phyloP scores from a whole-genome alignment of 2,797 vertebrate species.

The Onychomys torridus region DNA sequence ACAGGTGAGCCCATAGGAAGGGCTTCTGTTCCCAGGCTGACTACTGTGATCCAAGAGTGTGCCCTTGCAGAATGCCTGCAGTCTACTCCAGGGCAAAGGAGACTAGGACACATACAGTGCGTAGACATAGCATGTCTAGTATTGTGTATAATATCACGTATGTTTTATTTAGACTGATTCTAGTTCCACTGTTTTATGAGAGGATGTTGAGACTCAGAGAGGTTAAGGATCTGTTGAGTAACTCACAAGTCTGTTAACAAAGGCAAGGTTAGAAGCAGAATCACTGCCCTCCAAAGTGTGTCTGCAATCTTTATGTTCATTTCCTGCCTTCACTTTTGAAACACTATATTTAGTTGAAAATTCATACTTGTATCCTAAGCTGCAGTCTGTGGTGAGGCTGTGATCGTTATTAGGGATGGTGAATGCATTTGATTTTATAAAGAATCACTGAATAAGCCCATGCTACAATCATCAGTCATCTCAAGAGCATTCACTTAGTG shows the following conservation, averaged over 20 bases:
- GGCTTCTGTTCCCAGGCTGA: background rate
- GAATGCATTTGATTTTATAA: conserved; percentile 1
- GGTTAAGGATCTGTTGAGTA: background rate
- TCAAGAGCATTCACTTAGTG: background rate
- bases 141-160: background rate
- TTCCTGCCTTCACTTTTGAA: background rate
- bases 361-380: background rate
- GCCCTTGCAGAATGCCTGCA: background rate
- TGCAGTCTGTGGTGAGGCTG: background rate
- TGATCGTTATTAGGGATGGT: background rate
- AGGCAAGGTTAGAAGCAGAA: background rate
- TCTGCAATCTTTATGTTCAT: background rate
- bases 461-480: background rate
- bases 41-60: background rate
- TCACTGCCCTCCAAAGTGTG: background rate
- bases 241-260: background rate
- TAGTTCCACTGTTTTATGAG: background rate
- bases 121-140: too few relatives aligned
- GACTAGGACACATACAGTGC: background rate
- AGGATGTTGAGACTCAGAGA: background rate
- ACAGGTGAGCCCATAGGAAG: background rate
- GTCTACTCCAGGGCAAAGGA: background rate
- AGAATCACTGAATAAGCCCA: background rate
- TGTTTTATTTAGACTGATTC: background rate
- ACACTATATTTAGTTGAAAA: background rate